phyloP scores from a whole-genome alignment of 2,797 vertebrate genomes.

The Sebastes itinus region DNA sequence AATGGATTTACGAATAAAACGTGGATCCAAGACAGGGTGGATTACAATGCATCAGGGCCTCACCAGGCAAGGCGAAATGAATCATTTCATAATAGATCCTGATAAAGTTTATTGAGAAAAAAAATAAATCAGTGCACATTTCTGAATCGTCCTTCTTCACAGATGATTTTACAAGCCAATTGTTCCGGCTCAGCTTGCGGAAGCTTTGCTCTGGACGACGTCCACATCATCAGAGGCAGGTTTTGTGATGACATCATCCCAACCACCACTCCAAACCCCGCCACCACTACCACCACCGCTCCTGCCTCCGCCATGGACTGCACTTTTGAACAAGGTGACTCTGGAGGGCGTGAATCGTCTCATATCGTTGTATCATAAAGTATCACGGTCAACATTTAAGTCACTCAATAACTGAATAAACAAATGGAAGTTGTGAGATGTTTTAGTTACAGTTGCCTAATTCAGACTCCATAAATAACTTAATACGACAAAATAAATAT shows the following conservation, averaged over 20 bases:
- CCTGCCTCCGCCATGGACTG: constrained; percentile 77
- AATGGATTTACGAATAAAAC: constrained; percentile 28
- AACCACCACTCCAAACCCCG: constrained; percentile 68
- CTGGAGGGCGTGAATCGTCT: neutral
- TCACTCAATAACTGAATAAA: neutral
- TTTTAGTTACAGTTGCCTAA: neutral
- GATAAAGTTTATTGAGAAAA: neutral
- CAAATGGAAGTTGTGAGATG: neutral
- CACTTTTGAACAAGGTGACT: constrained; percentile 80
- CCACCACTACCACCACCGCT: constrained; percentile 63
- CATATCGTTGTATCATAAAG: neutral
- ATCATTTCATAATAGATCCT: neutral
- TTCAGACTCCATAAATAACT: neutral
- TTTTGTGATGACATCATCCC: constrained; percentile 61
- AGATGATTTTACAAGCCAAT: constrained; percentile 80
- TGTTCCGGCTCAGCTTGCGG: fast-evolving
- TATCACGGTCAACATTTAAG: neutral
- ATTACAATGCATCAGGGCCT: constrained; percentile 72
- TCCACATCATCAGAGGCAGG: constrained; percentile 67
- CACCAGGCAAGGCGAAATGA: constrained; percentile 70
- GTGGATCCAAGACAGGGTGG: constrained; percentile 74
- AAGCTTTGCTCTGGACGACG: constrained; percentile 77
- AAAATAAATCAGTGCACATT: neutral
- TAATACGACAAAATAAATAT: neutral
- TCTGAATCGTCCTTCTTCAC: neutral